A percentile compares a stretch with the other conserved stretches of the same genome.
Evolutionary conservation across 2,113 vertebrate species (phyloP).

Genomic region (Scophthalmus maximus): DNA sequence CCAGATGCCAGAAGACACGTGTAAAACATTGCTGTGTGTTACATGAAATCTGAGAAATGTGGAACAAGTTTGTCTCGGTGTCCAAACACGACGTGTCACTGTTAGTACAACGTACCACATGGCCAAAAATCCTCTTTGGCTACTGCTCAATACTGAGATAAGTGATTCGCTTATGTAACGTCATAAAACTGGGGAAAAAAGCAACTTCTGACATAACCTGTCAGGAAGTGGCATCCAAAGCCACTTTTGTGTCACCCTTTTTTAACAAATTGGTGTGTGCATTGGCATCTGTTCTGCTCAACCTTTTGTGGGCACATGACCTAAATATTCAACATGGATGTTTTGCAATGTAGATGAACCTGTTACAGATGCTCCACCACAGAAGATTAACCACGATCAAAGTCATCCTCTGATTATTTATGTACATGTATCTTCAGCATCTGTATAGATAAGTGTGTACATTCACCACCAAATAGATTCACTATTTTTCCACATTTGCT

Average conservation of each 20-base stretch:
- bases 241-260: not conserved
- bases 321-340: not conserved
- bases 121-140: constrained; percentile 7
- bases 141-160: not conserved
- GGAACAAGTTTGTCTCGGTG: constrained; percentile 1
- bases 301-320: not conserved
- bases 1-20: not conserved
- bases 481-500: not conserved
- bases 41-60: not conserved
- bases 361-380: too few relatives aligned
- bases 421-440: too few relatives aligned
- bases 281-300: not conserved
- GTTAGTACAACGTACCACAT: constrained; percentile 1
- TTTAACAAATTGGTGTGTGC: not conserved
- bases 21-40: constrained; percentile 20
- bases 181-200: not conserved
- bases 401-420: too few relatives aligned
- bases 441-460: too few relatives aligned
- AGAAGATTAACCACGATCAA: too few relatives aligned
- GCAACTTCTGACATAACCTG: not conserved
- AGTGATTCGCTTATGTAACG: not conserved
- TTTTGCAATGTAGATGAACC: too few relatives aligned
- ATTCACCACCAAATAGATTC: not conserved
- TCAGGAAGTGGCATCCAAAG: not conserved
- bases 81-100: not conserved